Evolutionary conservation across 2,797 vertebrate genomes (phyloP).

Genomic region (Takifugu ocellatus): DNA sequence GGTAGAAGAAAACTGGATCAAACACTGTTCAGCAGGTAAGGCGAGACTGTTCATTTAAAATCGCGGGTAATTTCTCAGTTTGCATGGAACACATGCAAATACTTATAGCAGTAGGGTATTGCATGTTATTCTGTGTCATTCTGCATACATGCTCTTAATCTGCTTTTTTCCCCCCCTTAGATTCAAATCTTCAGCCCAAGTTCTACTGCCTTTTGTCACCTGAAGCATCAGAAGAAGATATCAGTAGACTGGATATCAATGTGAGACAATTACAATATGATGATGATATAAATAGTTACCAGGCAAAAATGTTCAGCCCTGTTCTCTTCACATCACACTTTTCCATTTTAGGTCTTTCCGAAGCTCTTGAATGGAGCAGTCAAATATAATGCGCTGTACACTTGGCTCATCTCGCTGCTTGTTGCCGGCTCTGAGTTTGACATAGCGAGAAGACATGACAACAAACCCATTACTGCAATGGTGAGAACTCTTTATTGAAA

Average conservation of each 20-base stretch:
- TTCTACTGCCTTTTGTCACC: constrained; percentile 96
- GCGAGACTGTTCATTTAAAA: neutral
- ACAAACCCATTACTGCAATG: constrained; percentile 86
- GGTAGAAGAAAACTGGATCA: constrained; percentile 98
- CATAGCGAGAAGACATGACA: constrained; percentile 88
- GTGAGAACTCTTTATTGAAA: constrained; percentile 68
- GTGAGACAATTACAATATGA: constrained; percentile 58
- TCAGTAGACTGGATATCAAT: constrained; percentile 86
- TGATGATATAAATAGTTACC: neutral
- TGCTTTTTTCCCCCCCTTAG: constrained; percentile 61
- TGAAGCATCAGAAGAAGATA: constrained; percentile 92
- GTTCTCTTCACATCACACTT: neutral
- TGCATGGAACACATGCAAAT: neutral
- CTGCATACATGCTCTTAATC: neutral
- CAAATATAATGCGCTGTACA: constrained; percentile 90
- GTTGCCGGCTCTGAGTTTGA: constrained; percentile 93
- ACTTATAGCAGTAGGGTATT: neutral
- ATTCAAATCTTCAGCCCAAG: constrained; percentile 85
- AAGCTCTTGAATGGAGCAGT: constrained; percentile 86
- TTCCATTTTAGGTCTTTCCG: constrained; percentile 82
- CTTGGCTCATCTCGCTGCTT: constrained; percentile 84
- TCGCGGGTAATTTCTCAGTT: too few species aligned
- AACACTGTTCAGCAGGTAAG: constrained; percentile 90
- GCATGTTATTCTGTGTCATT: constrained; percentile 4
- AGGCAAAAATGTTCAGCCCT: too few species aligned